Base-by-base conservation (phyloP, 1,140 invertebrate species). In the Portunus trituberculatus region DNA sequence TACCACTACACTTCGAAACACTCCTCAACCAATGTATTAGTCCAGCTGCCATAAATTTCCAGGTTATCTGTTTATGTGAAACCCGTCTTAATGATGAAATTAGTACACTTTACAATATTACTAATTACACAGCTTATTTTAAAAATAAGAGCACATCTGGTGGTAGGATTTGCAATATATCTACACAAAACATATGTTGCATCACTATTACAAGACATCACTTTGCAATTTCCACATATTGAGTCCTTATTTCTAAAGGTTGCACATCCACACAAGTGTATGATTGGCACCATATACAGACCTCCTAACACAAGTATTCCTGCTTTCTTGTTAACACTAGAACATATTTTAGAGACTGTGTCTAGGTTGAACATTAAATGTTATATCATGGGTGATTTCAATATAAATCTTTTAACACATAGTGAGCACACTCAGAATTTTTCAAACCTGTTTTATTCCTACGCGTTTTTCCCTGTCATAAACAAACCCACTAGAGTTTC, bases 341-440 rank as follows among this genome's bases (percentile, higher is more conserved):
- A 46, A 25, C 10, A 89, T 45, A 89, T 89, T 14, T 6, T 46
- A n/a, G 28, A 89, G 12, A 7, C 12, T 7, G 25, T 89, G 32
- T 31, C 39, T 32, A 25, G 25, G 12, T 14, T 10, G 29, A 89
- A 89, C 10, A 10, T 89, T 10, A 10, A 10, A 32, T 7, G 8
- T 89, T 89, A 89, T 25, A 89, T 89, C 20, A 89, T 32, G 6
- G 83, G 88, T 89, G 88, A 32, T 89, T 89, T 89, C 20, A 89
- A 32, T 46, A 89, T 45, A 4, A 25, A 89, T 39, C 39, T 89
- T 8, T 31, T 32, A 7, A 89, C 6, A 31, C 4, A 32, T 89
- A 46, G 32, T 45, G 20, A 89, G 6, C n/a, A 89, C 12, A 25
- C 25, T 32, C 6, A 84, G 6, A 32, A 84, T 84, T 84, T 84